A percentile compares a stretch with the other conserved stretches of the same genome.
phyloP scores from a whole-genome alignment of 2,113 vertebrate species.

The Vulpes vulpes region DNA sequence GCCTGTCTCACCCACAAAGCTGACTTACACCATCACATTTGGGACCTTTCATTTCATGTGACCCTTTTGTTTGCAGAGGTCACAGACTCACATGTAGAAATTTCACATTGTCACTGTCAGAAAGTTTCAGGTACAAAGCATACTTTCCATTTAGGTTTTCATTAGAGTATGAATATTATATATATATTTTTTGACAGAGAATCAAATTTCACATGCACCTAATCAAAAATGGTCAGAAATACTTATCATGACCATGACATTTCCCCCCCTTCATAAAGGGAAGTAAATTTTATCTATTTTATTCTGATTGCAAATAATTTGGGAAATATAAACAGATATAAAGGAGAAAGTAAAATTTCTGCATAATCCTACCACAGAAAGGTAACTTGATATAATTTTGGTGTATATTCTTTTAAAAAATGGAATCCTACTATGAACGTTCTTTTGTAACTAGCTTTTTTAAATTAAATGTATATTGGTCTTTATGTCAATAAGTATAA shows the following conservation, averaged over 20 bases:
- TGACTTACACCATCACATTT: not conserved
- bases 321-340: not conserved
- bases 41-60: not conserved
- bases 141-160: not conserved
- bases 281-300: not conserved
- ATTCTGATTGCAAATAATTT: conserved; percentile 39
- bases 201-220: conserved; percentile 1
- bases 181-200: not conserved
- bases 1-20: not conserved
- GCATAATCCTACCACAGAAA: not conserved
- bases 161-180: not conserved
- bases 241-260: not conserved
- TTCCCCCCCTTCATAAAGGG: not conserved
- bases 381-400: not conserved
- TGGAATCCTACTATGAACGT: not conserved
- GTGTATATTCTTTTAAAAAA: not conserved
- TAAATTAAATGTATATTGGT: not conserved
- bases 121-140: not conserved
- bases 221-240: not conserved
- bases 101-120: not conserved
- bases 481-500: not conserved
- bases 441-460: not conserved
- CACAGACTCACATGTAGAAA: not conserved
- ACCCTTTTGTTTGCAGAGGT: not conserved
- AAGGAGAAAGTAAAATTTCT: conserved; percentile 22